Evolutionary conservation across 2,797 vertebrate species (phyloP).

Genomic region (Pseudochromis fuscus): DNA sequence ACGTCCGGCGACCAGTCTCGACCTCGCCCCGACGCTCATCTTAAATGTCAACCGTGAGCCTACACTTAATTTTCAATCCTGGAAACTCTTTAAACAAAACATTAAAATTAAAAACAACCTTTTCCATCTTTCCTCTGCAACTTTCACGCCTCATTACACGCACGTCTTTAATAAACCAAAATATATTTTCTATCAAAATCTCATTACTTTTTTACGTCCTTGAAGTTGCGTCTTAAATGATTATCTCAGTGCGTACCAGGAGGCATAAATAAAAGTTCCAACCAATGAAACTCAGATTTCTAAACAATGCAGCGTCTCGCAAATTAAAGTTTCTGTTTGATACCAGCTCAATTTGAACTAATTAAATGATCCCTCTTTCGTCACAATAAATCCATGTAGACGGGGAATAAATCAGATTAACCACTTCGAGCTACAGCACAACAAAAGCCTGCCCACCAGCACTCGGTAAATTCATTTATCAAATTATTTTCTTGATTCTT

Average conservation of each 20-base stretch:
- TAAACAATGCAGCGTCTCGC: not conserved
- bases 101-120: constrained; percentile 1
- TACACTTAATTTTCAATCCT: not conserved
- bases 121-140: not conserved
- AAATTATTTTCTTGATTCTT: no score
- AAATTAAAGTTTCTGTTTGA: not conserved
- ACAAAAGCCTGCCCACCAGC: no score
- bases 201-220: constrained; percentile 12
- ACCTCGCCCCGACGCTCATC: constrained; percentile 25
- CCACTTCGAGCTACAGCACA: not conserved
- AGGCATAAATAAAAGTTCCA: constrained; percentile 13
- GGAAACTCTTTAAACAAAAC: not conserved
- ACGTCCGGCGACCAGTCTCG: constrained; percentile 9
- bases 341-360: constrained; percentile 4
- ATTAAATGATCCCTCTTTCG: not conserved
- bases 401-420: constrained; percentile 9
- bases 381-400: not conserved
- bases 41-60: constrained; percentile 3
- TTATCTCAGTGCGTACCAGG: not conserved
- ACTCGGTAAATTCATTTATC: no score
- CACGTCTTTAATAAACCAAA: constrained; percentile 2
- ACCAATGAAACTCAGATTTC: not conserved
- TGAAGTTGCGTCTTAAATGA: not conserved
- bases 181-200: constrained; percentile 7
- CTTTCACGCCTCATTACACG: not conserved